phyloP scores from a whole-genome alignment of 2,113 vertebrate species.

The Engraulis encrasicolus region DNA sequence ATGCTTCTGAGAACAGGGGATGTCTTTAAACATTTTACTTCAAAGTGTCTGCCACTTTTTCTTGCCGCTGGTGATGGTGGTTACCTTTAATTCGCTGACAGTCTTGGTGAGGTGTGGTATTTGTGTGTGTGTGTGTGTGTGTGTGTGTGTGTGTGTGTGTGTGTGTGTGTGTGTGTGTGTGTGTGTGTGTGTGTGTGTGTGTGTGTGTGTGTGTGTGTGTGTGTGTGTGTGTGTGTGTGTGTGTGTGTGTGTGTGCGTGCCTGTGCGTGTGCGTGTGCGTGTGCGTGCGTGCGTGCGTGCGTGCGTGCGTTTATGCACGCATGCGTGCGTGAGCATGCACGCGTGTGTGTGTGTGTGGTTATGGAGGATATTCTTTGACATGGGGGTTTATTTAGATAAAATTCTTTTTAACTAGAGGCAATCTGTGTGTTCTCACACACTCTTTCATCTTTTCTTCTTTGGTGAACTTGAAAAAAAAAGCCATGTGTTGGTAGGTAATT shows the following conservation, averaged over 20 bases:
- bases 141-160: no score
- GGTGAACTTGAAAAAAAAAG: slow-evolving; percentile 37
- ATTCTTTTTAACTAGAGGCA: slow-evolving; percentile 49
- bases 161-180: no score
- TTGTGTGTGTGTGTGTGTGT: no score
- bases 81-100: slow-evolving; percentile 48
- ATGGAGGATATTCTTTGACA: slow-evolving; percentile 37
- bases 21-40: slow-evolving; percentile 50
- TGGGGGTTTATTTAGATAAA: slow-evolving; percentile 53
- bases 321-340: no score
- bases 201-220: no score
- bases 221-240: no score
- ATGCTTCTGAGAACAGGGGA: slow-evolving; percentile 41
- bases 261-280: no score
- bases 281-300: no score
- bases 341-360: no score
- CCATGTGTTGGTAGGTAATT: slow-evolving; percentile 32
- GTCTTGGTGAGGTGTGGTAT: slow-evolving; percentile 40
- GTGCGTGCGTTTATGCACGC: no score
- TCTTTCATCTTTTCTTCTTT: slow-evolving; percentile 48
- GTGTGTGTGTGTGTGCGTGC: no score
- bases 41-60: slow-evolving; percentile 30
- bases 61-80: slow-evolving; percentile 48
- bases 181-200: no score
- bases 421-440: slow-evolving; percentile 31